phyloP scores from a whole-genome alignment of 2,797 vertebrate genomes.

The Spinus pinus region DNA sequence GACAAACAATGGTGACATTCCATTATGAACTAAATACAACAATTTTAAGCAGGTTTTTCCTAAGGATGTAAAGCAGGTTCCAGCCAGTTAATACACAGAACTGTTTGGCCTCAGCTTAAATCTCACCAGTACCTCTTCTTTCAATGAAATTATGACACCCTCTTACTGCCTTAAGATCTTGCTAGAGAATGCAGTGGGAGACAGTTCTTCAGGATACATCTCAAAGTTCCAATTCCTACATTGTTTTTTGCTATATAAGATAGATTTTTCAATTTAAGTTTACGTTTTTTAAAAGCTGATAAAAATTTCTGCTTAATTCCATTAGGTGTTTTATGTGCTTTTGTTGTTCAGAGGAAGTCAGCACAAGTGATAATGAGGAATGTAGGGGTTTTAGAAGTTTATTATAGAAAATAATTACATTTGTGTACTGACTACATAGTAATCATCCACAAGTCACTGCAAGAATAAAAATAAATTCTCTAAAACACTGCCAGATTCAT shows the following conservation, averaged over 20 bases:
- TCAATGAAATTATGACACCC: not conserved
- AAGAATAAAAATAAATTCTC: not conserved
- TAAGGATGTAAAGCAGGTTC: not conserved
- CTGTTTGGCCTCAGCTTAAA: not conserved
- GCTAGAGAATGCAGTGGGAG: not conserved
- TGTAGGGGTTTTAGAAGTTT: not conserved
- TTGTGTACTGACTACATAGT: not conserved
- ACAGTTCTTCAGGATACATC: not conserved
- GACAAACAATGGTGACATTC: not conserved
- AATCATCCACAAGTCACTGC: not conserved
- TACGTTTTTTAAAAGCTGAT: not conserved
- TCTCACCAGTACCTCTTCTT: not conserved
- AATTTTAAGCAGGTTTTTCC: not conserved
- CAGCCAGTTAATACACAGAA: not conserved
- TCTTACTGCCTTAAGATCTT: not conserved
- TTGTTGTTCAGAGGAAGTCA: not conserved
- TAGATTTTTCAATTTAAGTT: not conserved
- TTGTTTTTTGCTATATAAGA: not conserved
- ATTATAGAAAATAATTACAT: not conserved
- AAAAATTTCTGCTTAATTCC: not conserved
- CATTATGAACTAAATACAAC: not conserved
- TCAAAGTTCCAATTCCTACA: not conserved
- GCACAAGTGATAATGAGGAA: not conserved
- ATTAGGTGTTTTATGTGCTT: not conserved
- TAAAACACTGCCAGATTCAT: constrained; percentile 31